Evolutionary conservation across 2,888 invertebrate genomes (phyloP), one percentile per base, ranked within the genome.

Genomic region (Hipparchia sbordonii): DNA sequence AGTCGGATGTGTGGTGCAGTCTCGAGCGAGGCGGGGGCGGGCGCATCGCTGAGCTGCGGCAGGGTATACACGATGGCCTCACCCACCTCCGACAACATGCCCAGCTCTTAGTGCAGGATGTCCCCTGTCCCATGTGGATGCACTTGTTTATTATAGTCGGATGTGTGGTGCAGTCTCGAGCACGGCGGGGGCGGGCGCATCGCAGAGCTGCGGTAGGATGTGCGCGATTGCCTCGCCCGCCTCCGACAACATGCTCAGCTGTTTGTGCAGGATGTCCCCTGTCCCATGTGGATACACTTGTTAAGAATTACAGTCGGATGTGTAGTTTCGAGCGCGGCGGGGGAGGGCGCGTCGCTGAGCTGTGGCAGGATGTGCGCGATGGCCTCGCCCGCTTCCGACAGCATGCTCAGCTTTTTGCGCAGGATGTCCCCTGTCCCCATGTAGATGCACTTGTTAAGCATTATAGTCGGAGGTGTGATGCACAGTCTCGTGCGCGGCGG

Each of bases 81-180:
- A 6, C 88, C 80, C 2, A 88, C 85, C 79, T 92, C 92, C 80
- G 39, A 39, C 39, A 39, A 5, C 5, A 92, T 79, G 1, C 90
- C 89, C 85, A 92, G 82, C 75, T 94, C 93, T 0, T 88, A 81
- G 0, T 89, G 86, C 5, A 94, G 76, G 0, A 94, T 78, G 1
- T 94, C 94, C 72, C 93, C 90, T 0, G 94, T 94, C 63, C 94
- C 1, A 84, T 89, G 81, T 93, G 92, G 69, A 94, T 93, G 0
- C 48, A 51, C n/a, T 12, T 5, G 23, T 51, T 61, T 61, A n/a
- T 51, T 45, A 52, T 83, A 85, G n/a, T 84, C 84, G 3, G 80
- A 45, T 2, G 79, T 75, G 51, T 84, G 82, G 12, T 81, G 78
- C 90, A 2, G 90, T 90, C 76, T 91, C 91, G 74, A 91, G 92